Evolutionary conservation across 2,888 invertebrate species (phyloP).

Genomic region (Oxycera nigricornis): DNA sequence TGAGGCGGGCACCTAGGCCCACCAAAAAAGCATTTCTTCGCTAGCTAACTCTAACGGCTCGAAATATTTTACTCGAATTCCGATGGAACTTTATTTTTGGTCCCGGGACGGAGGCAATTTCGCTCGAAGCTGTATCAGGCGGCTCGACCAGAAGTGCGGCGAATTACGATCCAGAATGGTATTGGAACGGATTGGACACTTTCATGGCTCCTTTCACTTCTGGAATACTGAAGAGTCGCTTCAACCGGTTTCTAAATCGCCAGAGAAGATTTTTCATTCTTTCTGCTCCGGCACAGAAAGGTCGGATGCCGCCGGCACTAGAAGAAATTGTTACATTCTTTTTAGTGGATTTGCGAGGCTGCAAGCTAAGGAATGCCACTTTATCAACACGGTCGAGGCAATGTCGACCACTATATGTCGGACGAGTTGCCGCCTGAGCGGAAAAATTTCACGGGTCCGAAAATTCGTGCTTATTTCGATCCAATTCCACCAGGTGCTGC

Average conservation of each 20-base stretch:
- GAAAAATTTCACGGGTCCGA: too few relatives aligned
- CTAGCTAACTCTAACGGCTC: background rate
- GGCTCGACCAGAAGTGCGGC: background rate
- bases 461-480: too few relatives aligned
- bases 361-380: background rate
- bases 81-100: constrained; percentile 13
- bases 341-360: background rate
- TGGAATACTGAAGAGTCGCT: background rate
- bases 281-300: background rate
- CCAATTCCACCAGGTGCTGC: too few relatives aligned
- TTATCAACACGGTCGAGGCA: background rate
- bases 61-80: background rate
- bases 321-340: constrained; percentile 23
- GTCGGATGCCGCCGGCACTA: constrained; percentile 1
- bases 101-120: background rate
- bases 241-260: constrained; percentile 5
- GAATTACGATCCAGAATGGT: background rate
- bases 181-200: background rate
- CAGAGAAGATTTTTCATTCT: constrained; percentile 3
- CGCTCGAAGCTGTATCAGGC: background rate
- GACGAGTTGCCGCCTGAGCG: background rate
- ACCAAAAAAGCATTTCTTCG: background rate
- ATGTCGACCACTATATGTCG: background rate
- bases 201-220: constrained; percentile 22
- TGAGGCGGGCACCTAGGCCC: constrained; percentile 2